Evolutionary conservation across 2,888 invertebrate genomes (phyloP).

Genomic region (Apoda limacodes): DNA sequence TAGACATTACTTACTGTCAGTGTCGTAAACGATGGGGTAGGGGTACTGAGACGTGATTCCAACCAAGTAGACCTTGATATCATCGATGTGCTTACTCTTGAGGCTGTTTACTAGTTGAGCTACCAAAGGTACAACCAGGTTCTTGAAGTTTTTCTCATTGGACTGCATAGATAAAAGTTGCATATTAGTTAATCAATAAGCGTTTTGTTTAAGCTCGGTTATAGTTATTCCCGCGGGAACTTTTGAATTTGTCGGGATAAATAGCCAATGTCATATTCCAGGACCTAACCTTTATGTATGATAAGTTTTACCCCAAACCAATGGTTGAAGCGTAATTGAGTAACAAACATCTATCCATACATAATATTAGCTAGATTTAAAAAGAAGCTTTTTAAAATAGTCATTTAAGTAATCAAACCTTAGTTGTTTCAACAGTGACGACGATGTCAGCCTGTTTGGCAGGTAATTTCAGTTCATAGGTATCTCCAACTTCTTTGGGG

Average conservation of each 20-base stretch:
- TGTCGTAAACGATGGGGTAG: slow-evolving; percentile 53
- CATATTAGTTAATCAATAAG: no score
- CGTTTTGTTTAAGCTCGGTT: no score
- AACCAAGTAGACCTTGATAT: slow-evolving; percentile 57
- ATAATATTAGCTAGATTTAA: no score
- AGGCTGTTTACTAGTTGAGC: slow-evolving; percentile 70
- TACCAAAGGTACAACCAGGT: slow-evolving; percentile 72
- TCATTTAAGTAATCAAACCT: slow-evolving; percentile 27
- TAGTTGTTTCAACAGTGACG: slow-evolving; percentile 76
- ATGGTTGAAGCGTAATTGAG: no score
- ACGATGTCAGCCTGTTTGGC: slow-evolving; percentile 84
- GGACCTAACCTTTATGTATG: no score
- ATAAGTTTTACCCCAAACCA: no score
- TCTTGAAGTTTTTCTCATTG: slow-evolving; percentile 74
- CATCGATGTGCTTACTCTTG: slow-evolving; percentile 61
- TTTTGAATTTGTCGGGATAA: neutral
- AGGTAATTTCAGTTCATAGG: slow-evolving; percentile 74
- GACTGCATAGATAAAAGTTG: slow-evolving; percentile 37
- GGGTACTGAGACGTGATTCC: slow-evolving; percentile 70
- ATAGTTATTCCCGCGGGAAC: no score
- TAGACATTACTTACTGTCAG: slow-evolving; percentile 42
- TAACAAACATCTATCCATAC: no score
- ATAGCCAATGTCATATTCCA: no score
- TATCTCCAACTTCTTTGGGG: slow-evolving; percentile 65
- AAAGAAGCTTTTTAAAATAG: no score